Evolutionary conservation across 2,888 invertebrate genomes (phyloP), one percentile per base, ranked within the genome.

Genomic region (Asteroscopus sphinx): DNA sequence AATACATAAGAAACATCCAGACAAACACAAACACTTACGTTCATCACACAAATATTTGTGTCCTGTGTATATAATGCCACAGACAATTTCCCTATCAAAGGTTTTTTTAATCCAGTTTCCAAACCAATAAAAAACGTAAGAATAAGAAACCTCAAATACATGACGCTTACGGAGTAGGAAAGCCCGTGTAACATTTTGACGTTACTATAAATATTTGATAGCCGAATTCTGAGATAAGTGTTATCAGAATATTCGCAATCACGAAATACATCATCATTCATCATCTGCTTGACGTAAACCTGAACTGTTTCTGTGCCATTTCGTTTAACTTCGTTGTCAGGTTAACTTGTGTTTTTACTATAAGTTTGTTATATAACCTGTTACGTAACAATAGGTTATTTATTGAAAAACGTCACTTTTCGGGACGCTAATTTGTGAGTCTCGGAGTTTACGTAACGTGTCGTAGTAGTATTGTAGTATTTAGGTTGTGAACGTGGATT

Each of bases 211-310:
- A 82, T 81, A 78, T 80, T 78, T 72, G 64, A 25, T 49, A 48
- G 46, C 13, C 25, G 3, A 33, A 41, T 64, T 54, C 26, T 58
- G 51, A 72, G 83, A 85, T 83, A 82, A 68, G 53, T 53, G 64
- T 86, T 90, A 89, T 89, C 87, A 77, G 57, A 72, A 78, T 82
- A 79, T 80, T 56, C 68, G 77, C 79, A 82, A 82, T 82, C 83
- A 75, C 76, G 78, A 70, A 81, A 83, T 92, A 83, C 76, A 92
- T 91, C 90, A 92, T 91, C 87, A 88, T 93, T 81, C 89, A 93
- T 93, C 93, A 92, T 83, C 81, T 48, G 83, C 83, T 90, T 88
- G 90, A 89, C 92, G 85, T 82, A 80, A 75, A 71, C 74, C 73
- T 71, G 62, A 76, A 79, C 62, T 67, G 68, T 73, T 65, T 68